These are phyloP conservation scores for Heliconius hewitsoni DNA, from an alignment of 1,140 invertebrate genomes.

Conservation along the genomic window DNA sequence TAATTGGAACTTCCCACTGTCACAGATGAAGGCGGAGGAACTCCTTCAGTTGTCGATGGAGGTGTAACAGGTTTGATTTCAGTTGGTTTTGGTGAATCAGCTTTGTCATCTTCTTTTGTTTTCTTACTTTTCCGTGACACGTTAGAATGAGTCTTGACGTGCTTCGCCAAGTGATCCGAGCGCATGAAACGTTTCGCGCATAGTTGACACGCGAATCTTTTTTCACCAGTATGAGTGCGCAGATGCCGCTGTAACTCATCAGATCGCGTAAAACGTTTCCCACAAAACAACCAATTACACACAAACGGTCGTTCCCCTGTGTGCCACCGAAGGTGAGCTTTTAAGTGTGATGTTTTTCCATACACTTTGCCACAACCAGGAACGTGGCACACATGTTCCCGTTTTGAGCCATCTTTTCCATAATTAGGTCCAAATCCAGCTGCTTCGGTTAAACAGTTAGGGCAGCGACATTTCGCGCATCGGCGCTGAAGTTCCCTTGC, in stretches of 20 bases:
- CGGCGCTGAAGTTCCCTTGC: constrained; percentile 73
- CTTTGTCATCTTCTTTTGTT: constrained; percentile 68
- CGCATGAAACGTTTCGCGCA: constrained; percentile 98
- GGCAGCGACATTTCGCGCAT: constrained; percentile 86
- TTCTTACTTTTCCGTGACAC: constrained; percentile 79
- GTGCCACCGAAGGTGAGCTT: constrained; percentile 97
- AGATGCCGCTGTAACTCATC: constrained; percentile 98
- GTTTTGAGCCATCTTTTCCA: constrained; percentile 83
- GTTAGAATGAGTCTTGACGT: constrained; percentile 95
- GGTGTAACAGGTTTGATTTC: constrained; percentile 47
- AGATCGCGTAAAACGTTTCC: constrained; percentile 97
- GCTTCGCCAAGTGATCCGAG: constrained; percentile 97
- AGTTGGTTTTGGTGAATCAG: constrained; percentile 51
- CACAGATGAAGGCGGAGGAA: constrained; percentile 38
- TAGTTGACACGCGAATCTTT: constrained; percentile 95
- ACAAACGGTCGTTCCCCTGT: constrained; percentile 96
- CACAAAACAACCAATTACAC: constrained; percentile 97
- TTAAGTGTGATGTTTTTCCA: constrained; percentile 97
- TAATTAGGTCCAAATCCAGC: constrained; percentile 83
- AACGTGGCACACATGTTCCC: constrained; percentile 94
- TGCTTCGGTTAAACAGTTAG: constrained; percentile 87
- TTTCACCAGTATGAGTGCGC: constrained; percentile 97
- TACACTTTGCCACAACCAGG: constrained; percentile 99
- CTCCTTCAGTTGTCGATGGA: constrained; percentile 23
- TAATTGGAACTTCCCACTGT: constrained; percentile 61